Base-by-base conservation (phyloP, 2,113 vertebrate species). In the Picathartes gymnocephalus region DNA sequence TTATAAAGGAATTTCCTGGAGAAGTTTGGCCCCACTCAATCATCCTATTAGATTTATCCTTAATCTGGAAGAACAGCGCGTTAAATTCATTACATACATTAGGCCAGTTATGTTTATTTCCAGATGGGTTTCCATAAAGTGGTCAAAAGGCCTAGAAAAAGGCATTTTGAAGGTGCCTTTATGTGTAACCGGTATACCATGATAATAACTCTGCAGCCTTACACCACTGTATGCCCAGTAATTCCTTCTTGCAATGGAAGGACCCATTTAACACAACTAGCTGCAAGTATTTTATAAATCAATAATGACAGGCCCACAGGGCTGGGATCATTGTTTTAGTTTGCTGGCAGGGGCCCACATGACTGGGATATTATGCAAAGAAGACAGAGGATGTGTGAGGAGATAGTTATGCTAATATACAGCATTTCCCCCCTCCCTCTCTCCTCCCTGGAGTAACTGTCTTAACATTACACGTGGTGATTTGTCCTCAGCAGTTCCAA, bases 1-100 rank as follows among this genome's bases (percentile, higher is more conserved):
- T 96, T 96, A 88, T 90, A 93, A 95, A 96, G 93, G 95, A 96
- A 97, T 97, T 97, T 97, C 95, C 95, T 97, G 96, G 44, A 96
- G 69, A 92, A 83, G 61, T 86, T 95, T 93, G 92, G 90, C 69
- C 86, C 56, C 83, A 92, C 86, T 97, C 93, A 94, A 95, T 97
- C 96, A 96, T 92, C 81, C 89, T 77, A 94, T 95, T 96, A 96
- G 92, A 87, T 89, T 95, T 91, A 87, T 92, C 84, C 95, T 88
- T 96, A 95, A 94, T 96, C 91, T 92, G 92, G 92, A 96, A 94
- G 92, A 94, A 88, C 0, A 0, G 83, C 86, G 82, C 92, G 91
- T 92, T 96, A 96, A 86, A 93, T 92, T 94, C 95, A 96, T 97
- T 94, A 93, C 86, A 89, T 92, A 85, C 93, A 94, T 93, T 95